These are phyloP conservation scores for Lepeophtheirus nordmannii DNA, from an alignment of 2,888 invertebrate genomes.

Conservation along the genomic window DNA sequence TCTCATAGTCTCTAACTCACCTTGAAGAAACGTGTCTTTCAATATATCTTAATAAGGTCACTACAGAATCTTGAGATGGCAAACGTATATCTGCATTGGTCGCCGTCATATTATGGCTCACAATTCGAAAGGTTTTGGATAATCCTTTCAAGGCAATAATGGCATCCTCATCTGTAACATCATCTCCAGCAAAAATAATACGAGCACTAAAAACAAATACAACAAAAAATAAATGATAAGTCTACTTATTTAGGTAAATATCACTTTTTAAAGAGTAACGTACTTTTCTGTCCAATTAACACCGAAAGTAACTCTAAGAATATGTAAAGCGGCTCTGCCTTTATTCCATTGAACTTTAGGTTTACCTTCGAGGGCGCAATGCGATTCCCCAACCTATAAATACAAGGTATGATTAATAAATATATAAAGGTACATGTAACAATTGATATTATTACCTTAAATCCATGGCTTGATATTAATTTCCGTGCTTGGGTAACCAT, in stretches of 20 bases:
- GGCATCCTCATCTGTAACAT: constrained; percentile 33
- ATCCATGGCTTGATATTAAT: constrained; percentile 34
- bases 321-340: constrained; percentile 74
- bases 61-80: constrained; percentile 72
- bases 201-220: constrained; percentile 34
- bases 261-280: not conserved
- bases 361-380: constrained; percentile 75
- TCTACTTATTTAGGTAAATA: not conserved
- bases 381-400: constrained; percentile 35
- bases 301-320: constrained; percentile 71
- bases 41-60: constrained; percentile 69
- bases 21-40: constrained; percentile 32
- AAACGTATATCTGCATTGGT: constrained; percentile 72
- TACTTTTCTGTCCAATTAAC: constrained; percentile 61
- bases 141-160: constrained; percentile 42
- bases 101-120: constrained; percentile 64
- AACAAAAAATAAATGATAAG: not conserved
- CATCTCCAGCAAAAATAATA: constrained; percentile 37
- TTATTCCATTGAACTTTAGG: constrained; percentile 85
- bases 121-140: constrained; percentile 79
- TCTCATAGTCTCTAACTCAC: not conserved
- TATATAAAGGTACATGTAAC: not conserved
- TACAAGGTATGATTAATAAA: not conserved
- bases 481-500: constrained; percentile 33
- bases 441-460: constrained; percentile 32